Base-by-base conservation (phyloP, 2,888 invertebrate species). In the Deilephila elpenor region DNA sequence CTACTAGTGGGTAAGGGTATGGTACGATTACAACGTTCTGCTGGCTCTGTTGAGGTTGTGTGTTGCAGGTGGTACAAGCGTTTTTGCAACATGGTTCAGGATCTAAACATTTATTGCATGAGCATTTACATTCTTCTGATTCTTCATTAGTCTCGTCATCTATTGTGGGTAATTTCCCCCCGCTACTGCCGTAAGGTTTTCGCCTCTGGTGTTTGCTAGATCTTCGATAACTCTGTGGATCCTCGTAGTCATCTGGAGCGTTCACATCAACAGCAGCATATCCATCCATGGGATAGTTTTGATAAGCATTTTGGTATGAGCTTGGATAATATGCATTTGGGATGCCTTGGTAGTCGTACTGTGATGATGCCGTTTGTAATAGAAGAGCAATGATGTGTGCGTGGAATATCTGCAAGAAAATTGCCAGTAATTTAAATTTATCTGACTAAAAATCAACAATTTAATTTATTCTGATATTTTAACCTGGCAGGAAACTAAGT, bases 1-100 rank as follows among this genome's bases (percentile, higher is more conserved):
- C 76, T 7, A 86, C 74, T 70, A 88, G 32, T 0, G 87, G 87
- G 64, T 82, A 84, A 0, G 88, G 87, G 74, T 86, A 88, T 0
- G 89, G 88, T 0, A 88, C 76, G 29, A 86, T 78, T 0, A 88
- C 73, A 0, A 86, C 70, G 19, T 79, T 81, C 0, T 81, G 74
- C 51, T 80, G 82, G 61, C 73, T 75, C 5, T 62, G 71, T 17
- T 62, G 72, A 59, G 60, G 61, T 72, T 71, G 64, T 60, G 25
- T 37, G n/a, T 76, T 74, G 64, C 86, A 86, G 25, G 73, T 78
- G 5, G 71, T 74, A 73, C 87, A 88, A 6, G 78, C 72, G 32
- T 76, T 71, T 56, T 73, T 76, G 73, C 90, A 90, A 74, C 89
- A 89, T 1, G 81, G 75, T 7, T 81, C 80, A 0, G 82, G 82